Base-by-base conservation (phyloP, 2,888 invertebrate species). In the Entomobrya proxima region DNA sequence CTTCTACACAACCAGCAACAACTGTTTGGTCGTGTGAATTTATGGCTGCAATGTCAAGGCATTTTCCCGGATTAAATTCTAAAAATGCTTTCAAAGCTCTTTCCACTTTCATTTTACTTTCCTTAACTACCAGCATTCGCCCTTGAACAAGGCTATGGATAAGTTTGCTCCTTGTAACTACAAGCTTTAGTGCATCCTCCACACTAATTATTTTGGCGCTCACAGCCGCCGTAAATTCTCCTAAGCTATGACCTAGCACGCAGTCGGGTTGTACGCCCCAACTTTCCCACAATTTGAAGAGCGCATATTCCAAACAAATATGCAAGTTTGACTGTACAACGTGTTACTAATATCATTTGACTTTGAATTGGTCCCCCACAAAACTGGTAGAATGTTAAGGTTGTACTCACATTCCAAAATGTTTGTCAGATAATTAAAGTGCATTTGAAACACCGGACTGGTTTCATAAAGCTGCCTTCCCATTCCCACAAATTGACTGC, bases 181-280 rank as follows among this genome's bases (percentile, higher is more conserved):
- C 47, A 11, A 47, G 13, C 47, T 47, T 47, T 47, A 47, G 13
- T 15, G 83, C 88, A 74, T 87, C 86, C 47, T 86, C 83, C 11
- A 88, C 13, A 40, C n/a, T 50, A 5, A 88, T 11, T 27, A 85
- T 75, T 61, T 77, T 78, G 6, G 87, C 87, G 37, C 44, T 32
- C 4, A 85, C 85, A 0, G 87, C 87, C 24, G 87, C 88, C 7
- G 58, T 47, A 40, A 88, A 87, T 64, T 88, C 88, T 13, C 88
- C 88, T 0, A 88, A 35, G 27, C 86, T 86, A 64, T 88, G 88
- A 21, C 88, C 88, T 37, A 88, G 47, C 0, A 87, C 88, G 18
- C 30, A 78, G 69, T 85, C 85, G 0, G 88, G 88, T 4, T 47
- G 27, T 2, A 87, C 74, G 3, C 88, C 86, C 74, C 84, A 83